Conservation (phyloP, 2,797 vertebrate species). For the Lycodopsis pacificus region DNA sequence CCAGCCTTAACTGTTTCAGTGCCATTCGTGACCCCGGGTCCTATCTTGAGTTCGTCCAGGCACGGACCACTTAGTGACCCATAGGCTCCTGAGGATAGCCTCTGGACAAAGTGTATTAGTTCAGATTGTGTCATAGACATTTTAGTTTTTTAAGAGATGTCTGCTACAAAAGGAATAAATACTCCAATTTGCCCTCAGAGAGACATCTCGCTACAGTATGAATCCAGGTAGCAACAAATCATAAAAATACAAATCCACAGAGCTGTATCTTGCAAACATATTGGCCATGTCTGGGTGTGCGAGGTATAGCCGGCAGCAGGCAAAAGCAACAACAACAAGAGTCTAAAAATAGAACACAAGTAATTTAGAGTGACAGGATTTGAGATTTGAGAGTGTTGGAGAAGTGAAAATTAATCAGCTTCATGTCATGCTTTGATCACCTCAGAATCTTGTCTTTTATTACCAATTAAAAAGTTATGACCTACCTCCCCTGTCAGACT, state of each 20-base stretch:
- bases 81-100: not conserved
- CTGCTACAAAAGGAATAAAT: not conserved
- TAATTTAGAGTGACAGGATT: conserved; percentile 34
- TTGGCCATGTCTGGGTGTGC: not conserved
- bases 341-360: conserved; percentile 28
- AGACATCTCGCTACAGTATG: not conserved
- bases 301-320: not conserved
- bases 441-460: conserved; percentile 22
- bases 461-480: conserved; percentile 40
- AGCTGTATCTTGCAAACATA: not conserved
- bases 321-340: not conserved
- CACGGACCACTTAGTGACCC: not conserved
- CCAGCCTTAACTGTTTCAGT: not conserved
- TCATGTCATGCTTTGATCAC: conserved; percentile 40
- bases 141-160: not conserved
- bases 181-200: not conserved
- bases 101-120: not conserved
- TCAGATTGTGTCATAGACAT: not conserved
- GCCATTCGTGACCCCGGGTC: not conserved
- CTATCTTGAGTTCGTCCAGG: not conserved
- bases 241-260: not conserved
- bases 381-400: conserved; percentile 12
- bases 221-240: conserved; percentile 10
- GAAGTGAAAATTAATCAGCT: conserved; percentile 17
- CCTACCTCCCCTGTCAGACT: conserved; percentile 20